A percentile compares a stretch with the other conserved stretches of the same genome.
Evolutionary conservation across 2,113 vertebrate species (phyloP).

Genomic region (Dromaius novaehollandiae): DNA sequence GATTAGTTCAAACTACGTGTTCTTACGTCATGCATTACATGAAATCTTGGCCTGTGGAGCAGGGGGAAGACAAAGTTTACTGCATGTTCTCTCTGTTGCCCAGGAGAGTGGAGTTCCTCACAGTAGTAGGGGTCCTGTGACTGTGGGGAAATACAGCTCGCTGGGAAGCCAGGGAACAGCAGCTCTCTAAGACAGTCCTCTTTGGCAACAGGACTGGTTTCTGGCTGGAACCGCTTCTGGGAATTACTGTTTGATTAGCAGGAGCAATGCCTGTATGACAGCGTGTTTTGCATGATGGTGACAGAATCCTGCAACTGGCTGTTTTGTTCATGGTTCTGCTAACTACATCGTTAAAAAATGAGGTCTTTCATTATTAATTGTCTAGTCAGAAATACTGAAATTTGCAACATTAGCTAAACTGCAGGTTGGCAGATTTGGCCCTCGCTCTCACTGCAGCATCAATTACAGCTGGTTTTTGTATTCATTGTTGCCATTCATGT

Average conservation of each 20-base stretch:
- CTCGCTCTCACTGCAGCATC: slow-evolving; percentile 48
- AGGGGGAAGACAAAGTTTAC: background rate
- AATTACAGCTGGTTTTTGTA: slow-evolving; percentile 19
- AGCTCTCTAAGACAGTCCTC: background rate
- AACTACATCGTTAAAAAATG: slow-evolving; percentile 46
- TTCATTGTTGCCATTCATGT: slow-evolving; percentile 1
- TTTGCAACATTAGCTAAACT: slow-evolving; percentile 65
- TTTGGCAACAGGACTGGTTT: background rate
- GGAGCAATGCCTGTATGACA: background rate
- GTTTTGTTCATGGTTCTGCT: slow-evolving; percentile 59
- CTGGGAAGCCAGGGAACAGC: background rate
- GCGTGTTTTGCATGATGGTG: background rate
- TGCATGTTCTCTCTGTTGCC: background rate
- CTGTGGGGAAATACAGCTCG: background rate
- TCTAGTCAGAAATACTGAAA: slow-evolving; percentile 42
- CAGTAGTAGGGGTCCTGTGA: background rate
- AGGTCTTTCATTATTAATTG: slow-evolving; percentile 36
- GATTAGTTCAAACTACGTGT: background rate
- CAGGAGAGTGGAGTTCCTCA: background rate
- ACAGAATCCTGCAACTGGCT: background rate
- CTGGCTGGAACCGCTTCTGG: background rate
- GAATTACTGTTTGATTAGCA: background rate
- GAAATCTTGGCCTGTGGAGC: background rate
- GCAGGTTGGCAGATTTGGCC: slow-evolving; percentile 43
- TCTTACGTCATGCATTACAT: background rate